Evolutionary conservation across 2,888 invertebrate species (phyloP).

Genomic region (Synergus gifuensis): DNA sequence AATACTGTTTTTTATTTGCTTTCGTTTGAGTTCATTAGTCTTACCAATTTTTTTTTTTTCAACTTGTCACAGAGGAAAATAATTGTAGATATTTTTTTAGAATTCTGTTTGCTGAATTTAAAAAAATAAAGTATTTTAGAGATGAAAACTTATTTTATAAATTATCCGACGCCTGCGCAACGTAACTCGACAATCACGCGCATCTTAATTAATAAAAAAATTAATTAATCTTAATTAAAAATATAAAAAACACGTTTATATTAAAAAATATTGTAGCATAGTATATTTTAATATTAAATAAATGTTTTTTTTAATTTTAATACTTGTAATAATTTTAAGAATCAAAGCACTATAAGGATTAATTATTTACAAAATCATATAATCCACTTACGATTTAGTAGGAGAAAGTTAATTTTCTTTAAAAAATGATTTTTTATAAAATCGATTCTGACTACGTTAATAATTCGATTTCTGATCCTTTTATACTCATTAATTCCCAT

Average conservation of each 20-base stretch:
- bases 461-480: neutral
- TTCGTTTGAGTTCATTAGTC: neutral
- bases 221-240: too few species aligned
- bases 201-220: too few species aligned
- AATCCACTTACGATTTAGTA: constrained; percentile 46
- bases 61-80: neutral
- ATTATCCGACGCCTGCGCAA: constrained; percentile 36
- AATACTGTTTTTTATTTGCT: neutral
- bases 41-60: neutral
- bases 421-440: neutral
- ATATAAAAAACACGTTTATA: neutral
- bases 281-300: neutral
- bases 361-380: constrained; percentile 36
- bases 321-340: neutral
- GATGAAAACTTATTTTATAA: neutral
- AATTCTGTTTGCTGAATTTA: neutral
- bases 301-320: neutral
- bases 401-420: constrained; percentile 46
- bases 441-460: neutral
- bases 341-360: neutral
- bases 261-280: neutral
- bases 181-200: constrained; percentile 2
- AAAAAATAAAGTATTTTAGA: neutral
- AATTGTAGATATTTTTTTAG: neutral
- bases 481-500: neutral